A percentile compares a stretch with the other conserved stretches of the same genome.
Evolutionary conservation across 2,888 invertebrate genomes (phyloP).

Genomic region (Thera obeliscata): DNA sequence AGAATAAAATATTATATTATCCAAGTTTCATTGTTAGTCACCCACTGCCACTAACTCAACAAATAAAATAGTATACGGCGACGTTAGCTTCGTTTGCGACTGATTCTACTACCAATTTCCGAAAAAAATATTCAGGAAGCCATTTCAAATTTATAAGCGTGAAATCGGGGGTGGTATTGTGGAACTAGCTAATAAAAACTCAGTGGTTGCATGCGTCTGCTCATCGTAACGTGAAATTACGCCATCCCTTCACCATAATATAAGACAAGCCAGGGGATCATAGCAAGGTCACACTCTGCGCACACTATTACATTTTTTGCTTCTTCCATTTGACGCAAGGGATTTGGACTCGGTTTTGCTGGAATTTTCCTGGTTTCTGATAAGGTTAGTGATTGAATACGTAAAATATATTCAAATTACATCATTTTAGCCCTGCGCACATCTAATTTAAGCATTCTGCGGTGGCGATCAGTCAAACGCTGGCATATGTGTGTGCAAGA

Average conservation of each 20-base stretch:
- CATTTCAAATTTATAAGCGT: conserved; percentile 40
- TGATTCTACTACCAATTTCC: conserved; percentile 4
- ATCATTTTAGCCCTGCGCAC: no score
- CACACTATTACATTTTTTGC: conserved; percentile 33
- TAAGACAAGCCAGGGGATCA: conserved; percentile 17
- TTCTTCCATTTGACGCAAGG: conserved; percentile 25
- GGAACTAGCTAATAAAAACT: conserved; percentile 42
- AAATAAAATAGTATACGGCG: not conserved
- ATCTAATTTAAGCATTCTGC: no score
- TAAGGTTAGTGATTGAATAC: not conserved
- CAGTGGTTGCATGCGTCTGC: conserved; percentile 41
- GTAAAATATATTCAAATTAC: no score
- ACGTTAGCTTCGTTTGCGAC: not conserved
- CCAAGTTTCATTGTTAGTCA: not conserved
- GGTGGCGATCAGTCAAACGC: no score
- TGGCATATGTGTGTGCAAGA: no score
- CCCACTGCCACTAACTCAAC: no score
- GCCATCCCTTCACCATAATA: conserved; percentile 41
- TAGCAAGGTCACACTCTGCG: conserved; percentile 1
- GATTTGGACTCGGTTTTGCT: conserved; percentile 1
- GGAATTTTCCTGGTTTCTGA: not conserved
- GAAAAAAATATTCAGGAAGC: conserved; percentile 24
- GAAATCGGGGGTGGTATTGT: conserved; percentile 39
- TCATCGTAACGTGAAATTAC: conserved; percentile 56
- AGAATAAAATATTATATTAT: not conserved